These are phyloP conservation scores for Agelas oroides DNA, from an alignment of 37 sponge, comb jelly and placozoan genomes.

Conservation along the genomic window DNA sequence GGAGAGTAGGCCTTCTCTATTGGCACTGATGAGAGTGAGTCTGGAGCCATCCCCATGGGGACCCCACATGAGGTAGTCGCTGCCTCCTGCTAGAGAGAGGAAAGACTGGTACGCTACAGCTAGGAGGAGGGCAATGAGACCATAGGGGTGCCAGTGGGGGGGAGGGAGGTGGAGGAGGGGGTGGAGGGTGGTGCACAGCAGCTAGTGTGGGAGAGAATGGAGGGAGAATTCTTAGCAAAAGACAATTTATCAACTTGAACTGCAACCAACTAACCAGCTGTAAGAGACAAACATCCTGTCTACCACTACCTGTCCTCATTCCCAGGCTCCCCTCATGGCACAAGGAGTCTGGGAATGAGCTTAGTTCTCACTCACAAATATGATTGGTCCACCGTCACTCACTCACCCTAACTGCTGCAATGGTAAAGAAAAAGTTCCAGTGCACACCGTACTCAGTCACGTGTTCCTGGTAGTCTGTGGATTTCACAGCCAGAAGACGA, in stretches of 20 bases:
- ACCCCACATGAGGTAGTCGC: slow-evolving; percentile 73
- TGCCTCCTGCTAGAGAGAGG: slow-evolving; percentile 55
- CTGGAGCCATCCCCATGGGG: slow-evolving; percentile 71
- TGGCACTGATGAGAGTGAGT: slow-evolving; percentile 79
- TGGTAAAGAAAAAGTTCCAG: slow-evolving; percentile 99
- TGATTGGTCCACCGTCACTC: neutral
- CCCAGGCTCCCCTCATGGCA: too few relatives aligned
- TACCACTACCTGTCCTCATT: too few relatives aligned
- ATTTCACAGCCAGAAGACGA: slow-evolving; percentile 68
- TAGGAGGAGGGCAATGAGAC: slow-evolving; percentile 6
- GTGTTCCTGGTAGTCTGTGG: slow-evolving; percentile 81
- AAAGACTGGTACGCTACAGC: slow-evolving; percentile 66
- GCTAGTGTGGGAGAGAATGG: slow-evolving; percentile 23
- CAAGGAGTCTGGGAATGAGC: too few relatives aligned
- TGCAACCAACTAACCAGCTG: too few relatives aligned
- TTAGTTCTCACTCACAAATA: too few relatives aligned
- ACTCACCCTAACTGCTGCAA: slow-evolving; percentile 85
- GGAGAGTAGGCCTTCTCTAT: slow-evolving; percentile 93
- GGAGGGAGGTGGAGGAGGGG: slow-evolving; percentile 31
- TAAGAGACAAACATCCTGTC: too few relatives aligned
- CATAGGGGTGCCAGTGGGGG: slow-evolving; percentile 33
- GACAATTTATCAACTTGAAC: neutral
- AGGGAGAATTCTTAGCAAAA: neutral
- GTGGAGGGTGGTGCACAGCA: slow-evolving; percentile 48
- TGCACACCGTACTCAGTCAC: slow-evolving; percentile 95